Base-by-base conservation (phyloP, 2,113 vertebrate species). In the Hippopotamus amphibius region DNA sequence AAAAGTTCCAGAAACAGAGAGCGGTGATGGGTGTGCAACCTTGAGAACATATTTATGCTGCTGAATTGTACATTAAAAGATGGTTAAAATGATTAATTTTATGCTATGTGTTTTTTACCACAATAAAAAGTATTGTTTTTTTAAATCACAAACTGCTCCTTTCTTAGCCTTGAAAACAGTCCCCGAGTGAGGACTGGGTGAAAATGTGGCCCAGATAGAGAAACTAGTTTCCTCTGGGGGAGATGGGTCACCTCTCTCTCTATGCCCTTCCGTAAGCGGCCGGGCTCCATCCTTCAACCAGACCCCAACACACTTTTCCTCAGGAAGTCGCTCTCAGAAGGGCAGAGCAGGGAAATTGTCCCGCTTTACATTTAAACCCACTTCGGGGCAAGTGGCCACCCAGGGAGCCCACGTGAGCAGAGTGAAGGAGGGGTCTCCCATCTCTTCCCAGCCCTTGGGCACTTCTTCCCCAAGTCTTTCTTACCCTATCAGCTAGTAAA, bases 361-460 rank as follows among this genome's bases (percentile, higher is more conserved):
- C 53, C 12, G 22, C 26, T 63, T 77, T 72, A 57, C 30, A 43
- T 33, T 48, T 71, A 69, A 88, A 53, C 11, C 53, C 72, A 46
- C 53, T 46, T 68, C 81, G 1, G 59, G 21, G 33, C 30, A n/a
- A 83, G 65, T 13, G 68, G n/a, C 33, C 30, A 15, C 68, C 46
- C 3, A 43, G 22, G n/a, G 37, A 8, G 33, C n/a, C 30, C 26
- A 1, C 0, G 10, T 2, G 15, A 46, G 21, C 37, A 53, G 17
- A 0, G 10, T 8, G 22, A 66, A 66, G 65, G 55, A 46, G 46
- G 5, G 16, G 7, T 24, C 0, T 26, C 16, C 33, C 5, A 2
- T 33, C 41, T 30, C 43, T 63, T 48, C 43, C 46, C 66, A 80
- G 7, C 16, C 53, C 74, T 53, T 17, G 65, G 55, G 63, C 17